These are phyloP conservation scores for Rhaphigaster nebulosa DNA, from an alignment of 2,888 invertebrate species.

Conservation along the genomic window DNA sequence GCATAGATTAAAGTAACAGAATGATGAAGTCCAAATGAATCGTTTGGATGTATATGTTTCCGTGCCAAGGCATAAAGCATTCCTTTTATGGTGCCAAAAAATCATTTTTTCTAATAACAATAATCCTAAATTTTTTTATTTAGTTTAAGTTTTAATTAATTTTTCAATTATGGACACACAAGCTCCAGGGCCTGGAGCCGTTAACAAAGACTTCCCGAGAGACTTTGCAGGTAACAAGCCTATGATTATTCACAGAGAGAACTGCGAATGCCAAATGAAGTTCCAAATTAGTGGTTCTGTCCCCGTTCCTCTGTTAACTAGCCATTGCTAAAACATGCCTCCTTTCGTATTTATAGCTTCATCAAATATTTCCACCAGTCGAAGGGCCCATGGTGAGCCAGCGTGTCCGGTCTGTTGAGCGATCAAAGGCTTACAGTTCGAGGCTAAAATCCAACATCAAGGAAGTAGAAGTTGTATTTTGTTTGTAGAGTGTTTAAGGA, in stretches of 20 bases:
- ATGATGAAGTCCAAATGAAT: too few species aligned
- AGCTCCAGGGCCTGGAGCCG: not conserved
- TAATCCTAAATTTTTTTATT: too few species aligned
- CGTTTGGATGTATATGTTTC: too few species aligned
- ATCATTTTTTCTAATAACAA: too few species aligned
- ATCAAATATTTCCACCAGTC: slow-evolving; percentile 42
- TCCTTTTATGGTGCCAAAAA: too few species aligned
- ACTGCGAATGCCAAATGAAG: slow-evolving; percentile 48
- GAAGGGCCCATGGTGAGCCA: not conserved
- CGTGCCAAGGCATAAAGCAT: too few species aligned
- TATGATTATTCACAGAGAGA: slow-evolving; percentile 52
- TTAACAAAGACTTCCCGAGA: not conserved
- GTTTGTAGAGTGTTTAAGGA: not conserved
- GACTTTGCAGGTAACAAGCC: slow-evolving; percentile 13
- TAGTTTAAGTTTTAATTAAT: not conserved
- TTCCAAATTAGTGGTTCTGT: slow-evolving; percentile 18
- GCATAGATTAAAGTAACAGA: too few species aligned
- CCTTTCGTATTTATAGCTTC: slow-evolving; percentile 51
- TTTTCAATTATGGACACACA: not conserved
- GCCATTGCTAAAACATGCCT: slow-evolving; percentile 51
- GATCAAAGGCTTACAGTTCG: not conserved
- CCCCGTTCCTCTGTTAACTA: slow-evolving; percentile 29
- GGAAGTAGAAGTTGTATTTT: not conserved
- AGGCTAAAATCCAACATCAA: not conserved
- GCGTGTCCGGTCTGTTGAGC: not conserved